Conservation (phyloP, 2,888 invertebrate genomes). For the Sesia bembeciformis region DNA sequence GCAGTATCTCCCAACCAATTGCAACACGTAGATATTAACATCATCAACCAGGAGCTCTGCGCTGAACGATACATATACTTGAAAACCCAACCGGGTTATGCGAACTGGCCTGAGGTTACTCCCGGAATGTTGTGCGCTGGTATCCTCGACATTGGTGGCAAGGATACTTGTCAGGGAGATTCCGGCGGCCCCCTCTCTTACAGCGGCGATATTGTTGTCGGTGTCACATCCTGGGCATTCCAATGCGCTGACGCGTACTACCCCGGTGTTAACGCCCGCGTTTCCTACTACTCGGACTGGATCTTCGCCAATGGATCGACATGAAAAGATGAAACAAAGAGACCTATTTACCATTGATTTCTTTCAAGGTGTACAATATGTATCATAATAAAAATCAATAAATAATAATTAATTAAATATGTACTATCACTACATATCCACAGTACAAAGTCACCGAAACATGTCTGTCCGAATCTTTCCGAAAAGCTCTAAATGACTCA, state of each 20-base stretch:
- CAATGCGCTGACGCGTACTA: conserved; percentile 53
- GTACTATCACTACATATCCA: no score
- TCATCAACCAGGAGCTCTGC: conserved; percentile 29
- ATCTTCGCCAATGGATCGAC: conserved; percentile 18
- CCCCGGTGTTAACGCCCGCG: conserved; percentile 67
- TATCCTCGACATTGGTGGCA: conserved; percentile 26
- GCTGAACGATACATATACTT: conserved; percentile 25
- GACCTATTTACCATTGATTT: no score
- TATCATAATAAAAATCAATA: no score
- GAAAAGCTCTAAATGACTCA: no score
- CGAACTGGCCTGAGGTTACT: conserved; percentile 24
- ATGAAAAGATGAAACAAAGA: no score
- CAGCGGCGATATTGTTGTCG: conserved; percentile 40
- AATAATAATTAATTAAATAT: no score
- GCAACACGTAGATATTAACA: conserved; percentile 25
- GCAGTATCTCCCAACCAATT: conserved; percentile 22
- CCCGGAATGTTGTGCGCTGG: conserved; percentile 40
- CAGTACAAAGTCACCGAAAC: no score
- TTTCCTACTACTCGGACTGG: conserved; percentile 39
- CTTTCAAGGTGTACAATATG: no score
- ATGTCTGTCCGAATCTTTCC: no score
- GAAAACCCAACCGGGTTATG: conserved; percentile 15
- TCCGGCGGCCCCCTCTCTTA: conserved; percentile 66
- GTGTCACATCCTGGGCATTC: conserved; percentile 64
- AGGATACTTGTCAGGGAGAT: conserved; percentile 63